These are phyloP conservation scores for Myripristis murdjan DNA, from an alignment of 2,797 vertebrate genomes.

Conservation along the genomic window DNA sequence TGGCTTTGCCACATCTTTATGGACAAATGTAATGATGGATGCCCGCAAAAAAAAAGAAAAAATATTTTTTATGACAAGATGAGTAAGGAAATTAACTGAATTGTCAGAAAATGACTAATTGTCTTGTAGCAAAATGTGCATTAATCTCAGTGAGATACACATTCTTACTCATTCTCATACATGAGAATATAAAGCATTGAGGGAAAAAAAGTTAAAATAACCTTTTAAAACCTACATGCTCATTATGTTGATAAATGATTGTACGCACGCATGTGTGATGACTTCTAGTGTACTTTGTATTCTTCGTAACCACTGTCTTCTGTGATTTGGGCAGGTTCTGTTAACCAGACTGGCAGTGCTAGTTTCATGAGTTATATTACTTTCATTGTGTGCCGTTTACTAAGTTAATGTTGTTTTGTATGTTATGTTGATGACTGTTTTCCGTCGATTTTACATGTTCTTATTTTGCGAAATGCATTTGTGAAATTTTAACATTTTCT, in stretches of 20 bases:
- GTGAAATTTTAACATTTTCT: slow-evolving; percentile 86
- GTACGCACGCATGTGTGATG: slow-evolving; percentile 97
- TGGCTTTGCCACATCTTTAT: slow-evolving; percentile 95
- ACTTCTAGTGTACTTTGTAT: slow-evolving; percentile 96
- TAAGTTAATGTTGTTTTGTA: slow-evolving; percentile 96
- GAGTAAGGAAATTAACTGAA: slow-evolving; percentile 89
- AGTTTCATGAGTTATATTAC: slow-evolving; percentile 90
- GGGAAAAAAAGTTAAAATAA: slow-evolving; percentile 85
- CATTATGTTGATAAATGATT: slow-evolving; percentile 99
- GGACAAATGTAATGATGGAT: slow-evolving; percentile 95
- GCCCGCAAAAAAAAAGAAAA: slow-evolving; percentile 85
- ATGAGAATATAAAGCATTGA: slow-evolving; percentile 97
- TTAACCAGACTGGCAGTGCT: slow-evolving; percentile 92
- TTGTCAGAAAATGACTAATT: slow-evolving; percentile 95
- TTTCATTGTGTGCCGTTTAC: slow-evolving; percentile 94
- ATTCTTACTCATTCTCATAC: slow-evolving; percentile 99
- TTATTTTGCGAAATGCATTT: slow-evolving; percentile 85
- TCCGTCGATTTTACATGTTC: slow-evolving; percentile 72
- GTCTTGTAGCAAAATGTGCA: slow-evolving; percentile 99
- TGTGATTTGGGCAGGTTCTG: slow-evolving; percentile 93
- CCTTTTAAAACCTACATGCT: slow-evolving; percentile 93
- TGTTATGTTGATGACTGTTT: slow-evolving; percentile 88
- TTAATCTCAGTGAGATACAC: slow-evolving; percentile 99
- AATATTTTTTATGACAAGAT: slow-evolving; percentile 90
- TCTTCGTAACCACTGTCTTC: slow-evolving; percentile 96